Evolutionary conservation across 2,113 vertebrate genomes (phyloP).

Genomic region (Leptocoma aspasia): DNA sequence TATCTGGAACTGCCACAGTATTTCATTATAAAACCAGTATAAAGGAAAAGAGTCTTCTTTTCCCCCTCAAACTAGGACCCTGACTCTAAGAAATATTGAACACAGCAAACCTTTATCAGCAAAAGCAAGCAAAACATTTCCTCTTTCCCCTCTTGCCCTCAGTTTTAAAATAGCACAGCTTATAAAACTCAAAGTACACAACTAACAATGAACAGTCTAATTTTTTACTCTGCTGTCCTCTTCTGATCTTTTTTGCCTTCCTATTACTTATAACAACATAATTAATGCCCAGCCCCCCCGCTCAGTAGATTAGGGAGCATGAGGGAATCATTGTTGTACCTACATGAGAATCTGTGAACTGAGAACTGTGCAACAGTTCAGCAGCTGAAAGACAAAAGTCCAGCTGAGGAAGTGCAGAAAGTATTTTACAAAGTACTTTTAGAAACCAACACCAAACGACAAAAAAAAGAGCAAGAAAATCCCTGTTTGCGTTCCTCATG

Average conservation of each 20-base stretch:
- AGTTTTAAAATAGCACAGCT: neutral
- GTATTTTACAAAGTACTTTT: neutral
- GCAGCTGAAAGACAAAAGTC: fast-evolving
- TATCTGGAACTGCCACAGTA: neutral
- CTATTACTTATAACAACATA: neutral
- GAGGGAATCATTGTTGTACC: neutral
- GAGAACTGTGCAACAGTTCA: neutral
- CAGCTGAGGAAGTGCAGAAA: neutral
- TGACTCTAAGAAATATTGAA: neutral
- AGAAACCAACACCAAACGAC: neutral
- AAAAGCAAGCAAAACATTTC: neutral
- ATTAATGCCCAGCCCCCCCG: neutral
- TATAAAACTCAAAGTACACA: neutral
- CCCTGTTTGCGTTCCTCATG: neutral
- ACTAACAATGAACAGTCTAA: neutral
- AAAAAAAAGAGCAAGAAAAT: neutral
- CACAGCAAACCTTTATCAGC: neutral
- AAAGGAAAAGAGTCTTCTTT: neutral
- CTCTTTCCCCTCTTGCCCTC: neutral
- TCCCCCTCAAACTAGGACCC: neutral
- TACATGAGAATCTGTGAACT: neutral
- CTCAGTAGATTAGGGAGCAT: neutral
- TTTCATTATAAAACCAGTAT: neutral
- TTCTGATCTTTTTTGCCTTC: neutral
- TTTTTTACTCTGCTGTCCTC: neutral